Evolutionary conservation across 2,888 invertebrate genomes (phyloP), one percentile per base, ranked within the genome.

Genomic region (Melikaiella ostensackeni): DNA sequence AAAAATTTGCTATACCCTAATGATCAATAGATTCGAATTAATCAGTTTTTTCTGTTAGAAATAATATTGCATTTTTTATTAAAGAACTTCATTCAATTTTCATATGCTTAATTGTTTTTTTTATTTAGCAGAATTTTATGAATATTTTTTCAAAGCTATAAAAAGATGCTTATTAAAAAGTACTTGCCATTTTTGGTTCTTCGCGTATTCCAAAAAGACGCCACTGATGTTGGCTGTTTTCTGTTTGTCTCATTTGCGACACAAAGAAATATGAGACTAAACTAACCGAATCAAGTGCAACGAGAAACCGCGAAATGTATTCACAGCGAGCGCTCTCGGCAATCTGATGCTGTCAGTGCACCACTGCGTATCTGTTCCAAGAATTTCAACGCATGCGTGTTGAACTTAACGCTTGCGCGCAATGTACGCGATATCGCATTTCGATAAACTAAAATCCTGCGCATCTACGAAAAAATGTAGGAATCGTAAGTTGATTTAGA

Each of bases 251-350:
- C 9, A n/a, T 27, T 19, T 11, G 2, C n/a, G 30, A 27, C 70
- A 70, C 70, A 46, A 11, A n/a, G n/a, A 27, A 70, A 50, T 50
- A 70, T 24, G 24, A 50, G 19, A 35, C 42, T 9, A 64, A 21
- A 24, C 24, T 21, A 27, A 24, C 46, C 46, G 70, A 70, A 50
- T 46, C 30, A 50, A 46, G 24, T 5, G 70, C 19, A 11, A 30
- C 42, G 70, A 50, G 50, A n/a, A 70, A 70, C 70, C 70, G 70
- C 70, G 50, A 70, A 70, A 70, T n/a, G 70, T 70, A 70, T 70
- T 70, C 70, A 70, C 46, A 70, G 46, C 21, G 50, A 70, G 70
- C 70, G 70, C 70, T 50, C 70, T 50, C 46, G 30, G 50, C 70
- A 50, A 70, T 70, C 70, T 70, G 70, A 50, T 70, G 70, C 42